Evolutionary conservation across 2,888 invertebrate species (phyloP).

Genomic region (Yponomeuta evonymella): DNA sequence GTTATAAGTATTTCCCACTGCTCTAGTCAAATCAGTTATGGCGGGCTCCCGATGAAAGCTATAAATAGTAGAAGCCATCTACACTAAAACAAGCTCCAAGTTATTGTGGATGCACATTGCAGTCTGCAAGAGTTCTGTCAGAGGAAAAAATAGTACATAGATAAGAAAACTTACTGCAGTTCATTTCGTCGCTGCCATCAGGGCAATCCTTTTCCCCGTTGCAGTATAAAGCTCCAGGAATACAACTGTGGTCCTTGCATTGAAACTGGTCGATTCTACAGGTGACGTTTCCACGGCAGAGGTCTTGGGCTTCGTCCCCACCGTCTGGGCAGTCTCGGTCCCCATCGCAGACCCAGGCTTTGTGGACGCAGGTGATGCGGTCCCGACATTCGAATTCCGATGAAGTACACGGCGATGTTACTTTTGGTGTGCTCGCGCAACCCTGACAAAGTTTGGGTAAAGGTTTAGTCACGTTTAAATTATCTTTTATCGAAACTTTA

Average conservation of each 20-base stretch:
- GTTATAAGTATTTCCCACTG: neutral
- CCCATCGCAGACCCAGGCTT: constrained; percentile 90
- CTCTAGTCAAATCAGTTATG: too few species aligned
- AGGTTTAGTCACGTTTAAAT: too few species aligned
- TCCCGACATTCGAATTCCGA: constrained; percentile 89
- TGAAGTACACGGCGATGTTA: constrained; percentile 79
- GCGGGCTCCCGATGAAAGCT: too few species aligned
- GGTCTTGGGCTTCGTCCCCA: constrained; percentile 82
- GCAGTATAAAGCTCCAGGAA: constrained; percentile 87
- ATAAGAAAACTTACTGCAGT: constrained; percentile 80
- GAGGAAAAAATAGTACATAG: neutral
- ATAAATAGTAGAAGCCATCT: too few species aligned
- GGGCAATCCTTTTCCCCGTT: constrained; percentile 87
- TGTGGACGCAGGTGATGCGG: constrained; percentile 86
- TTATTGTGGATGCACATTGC: too few species aligned
- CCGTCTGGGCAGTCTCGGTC: constrained; percentile 89
- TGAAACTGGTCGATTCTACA: constrained; percentile 92
- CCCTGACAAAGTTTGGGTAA: constrained; percentile 55
- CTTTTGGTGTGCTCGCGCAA: constrained; percentile 72
- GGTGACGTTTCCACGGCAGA: constrained; percentile 82
- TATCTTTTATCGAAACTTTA: too few species aligned
- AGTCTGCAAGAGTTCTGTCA: too few species aligned
- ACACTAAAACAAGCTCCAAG: too few species aligned
- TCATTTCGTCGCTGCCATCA: constrained; percentile 90
- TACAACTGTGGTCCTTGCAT: constrained; percentile 87